Conservation (phyloP, 1,140 invertebrate genomes). For the Neotoxoptera formosana region DNA sequence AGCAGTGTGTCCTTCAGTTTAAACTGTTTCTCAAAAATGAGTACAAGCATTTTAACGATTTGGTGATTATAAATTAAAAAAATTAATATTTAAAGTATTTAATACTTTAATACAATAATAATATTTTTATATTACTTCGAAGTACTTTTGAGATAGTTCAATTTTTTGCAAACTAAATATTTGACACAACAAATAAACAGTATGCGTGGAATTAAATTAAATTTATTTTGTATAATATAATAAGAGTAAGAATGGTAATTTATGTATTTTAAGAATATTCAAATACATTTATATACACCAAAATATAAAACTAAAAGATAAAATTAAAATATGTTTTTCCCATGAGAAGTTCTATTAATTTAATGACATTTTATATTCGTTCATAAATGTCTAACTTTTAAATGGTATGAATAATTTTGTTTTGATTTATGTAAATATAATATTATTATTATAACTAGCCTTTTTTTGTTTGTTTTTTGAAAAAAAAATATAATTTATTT, state of each 20-base stretch:
- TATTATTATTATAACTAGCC: not conserved
- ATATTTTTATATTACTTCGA: not conserved
- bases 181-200: not conserved
- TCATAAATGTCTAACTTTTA: not conserved
- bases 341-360: conserved; percentile 3
- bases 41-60: not conserved
- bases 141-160: not conserved
- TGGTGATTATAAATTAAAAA: not conserved
- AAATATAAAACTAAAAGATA: conserved; percentile 7
- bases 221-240: not conserved
- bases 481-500: too few relatives aligned
- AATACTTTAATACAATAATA: not conserved
- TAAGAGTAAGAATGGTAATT: not conserved
- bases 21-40: not conserved
- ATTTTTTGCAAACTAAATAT: not conserved
- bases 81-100: not conserved
- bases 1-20: not conserved
- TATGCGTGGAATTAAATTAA: not conserved
- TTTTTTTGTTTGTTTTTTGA: not conserved
- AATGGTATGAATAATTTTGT: not conserved
- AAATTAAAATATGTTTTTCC: conserved; percentile 19
- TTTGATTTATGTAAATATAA: not conserved
- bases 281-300: not conserved
- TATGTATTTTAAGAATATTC: not conserved
- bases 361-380: not conserved